Conservation (phyloP, 1,140 invertebrate species). For the Drosophila kurseongensis region DNA sequence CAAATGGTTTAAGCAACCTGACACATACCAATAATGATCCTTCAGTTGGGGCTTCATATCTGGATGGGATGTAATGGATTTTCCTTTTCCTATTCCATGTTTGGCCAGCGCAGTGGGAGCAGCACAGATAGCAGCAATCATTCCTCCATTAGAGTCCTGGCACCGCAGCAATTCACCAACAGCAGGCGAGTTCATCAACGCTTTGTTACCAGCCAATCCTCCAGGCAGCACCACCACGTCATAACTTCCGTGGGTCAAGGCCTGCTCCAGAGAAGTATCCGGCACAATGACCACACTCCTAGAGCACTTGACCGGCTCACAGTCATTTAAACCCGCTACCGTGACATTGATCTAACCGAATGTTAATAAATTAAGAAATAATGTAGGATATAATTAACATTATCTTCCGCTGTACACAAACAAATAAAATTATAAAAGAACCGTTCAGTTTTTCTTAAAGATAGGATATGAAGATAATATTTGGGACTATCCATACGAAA, state of each 20-base stretch:
- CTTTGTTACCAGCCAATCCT: conserved; percentile 93
- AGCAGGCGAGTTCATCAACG: conserved; percentile 89
- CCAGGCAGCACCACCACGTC: conserved; percentile 94
- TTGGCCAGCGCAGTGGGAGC: conserved; percentile 94
- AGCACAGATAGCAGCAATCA: conserved; percentile 97
- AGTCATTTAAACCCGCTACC: conserved; percentile 91
- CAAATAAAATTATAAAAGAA: too few species aligned
- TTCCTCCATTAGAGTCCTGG: conserved; percentile 90
- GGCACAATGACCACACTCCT: conserved; percentile 92
- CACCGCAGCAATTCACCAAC: conserved; percentile 92
- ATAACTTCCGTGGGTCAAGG: conserved; percentile 65
- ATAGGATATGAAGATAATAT: too few species aligned
- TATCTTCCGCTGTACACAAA: too few species aligned
- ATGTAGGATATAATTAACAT: too few species aligned
- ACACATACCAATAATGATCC: conserved; percentile 85
- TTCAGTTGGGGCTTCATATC: conserved; percentile 90
- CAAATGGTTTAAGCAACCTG: neutral
- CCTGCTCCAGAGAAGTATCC: conserved; percentile 90
- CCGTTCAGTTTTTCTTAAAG: too few species aligned
- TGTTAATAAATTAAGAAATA: neutral
- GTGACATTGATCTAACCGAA: conserved; percentile 90
- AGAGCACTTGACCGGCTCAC: conserved; percentile 90
- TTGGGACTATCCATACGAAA: too few species aligned
- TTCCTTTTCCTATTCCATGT: conserved; percentile 93
- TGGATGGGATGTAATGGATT: conserved; percentile 95